Percentiles rank a stretch among this genome's conserved stretches.
Conservation (phyloP, 2,797 vertebrate genomes). For the Decapterus maruadsi region DNA sequence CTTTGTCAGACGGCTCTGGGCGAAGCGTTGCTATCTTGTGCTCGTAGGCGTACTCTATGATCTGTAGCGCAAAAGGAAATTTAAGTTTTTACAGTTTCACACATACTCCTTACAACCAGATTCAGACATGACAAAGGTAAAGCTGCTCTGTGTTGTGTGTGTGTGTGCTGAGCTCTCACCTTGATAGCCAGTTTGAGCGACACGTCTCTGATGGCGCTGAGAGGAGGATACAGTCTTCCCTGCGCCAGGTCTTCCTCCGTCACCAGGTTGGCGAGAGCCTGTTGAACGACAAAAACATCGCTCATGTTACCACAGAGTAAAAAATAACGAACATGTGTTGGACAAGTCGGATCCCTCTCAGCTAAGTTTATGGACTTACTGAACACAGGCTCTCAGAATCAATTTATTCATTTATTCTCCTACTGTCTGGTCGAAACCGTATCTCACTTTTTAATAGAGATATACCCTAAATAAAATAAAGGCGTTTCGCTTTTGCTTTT, state of each 20-base stretch:
- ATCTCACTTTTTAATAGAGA: too few relatives aligned
- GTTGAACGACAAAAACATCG: constrained; percentile 4
- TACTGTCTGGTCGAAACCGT: too few relatives aligned
- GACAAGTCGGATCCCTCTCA: background rate
- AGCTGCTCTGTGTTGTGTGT: background rate
- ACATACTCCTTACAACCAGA: background rate
- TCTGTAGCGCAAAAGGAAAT: constrained; percentile 77
- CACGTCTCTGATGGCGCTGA: constrained; percentile 90
- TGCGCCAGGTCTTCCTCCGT: constrained; percentile 92
- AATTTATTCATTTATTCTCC: too few relatives aligned
- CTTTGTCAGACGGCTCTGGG: constrained; percentile 93
- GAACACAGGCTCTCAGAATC: too few relatives aligned
- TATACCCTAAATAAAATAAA: too few relatives aligned
- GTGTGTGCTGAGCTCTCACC: constrained; percentile 79
- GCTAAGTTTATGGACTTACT: background rate
- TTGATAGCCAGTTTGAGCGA: constrained; percentile 92
- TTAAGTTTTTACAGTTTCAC: background rate
- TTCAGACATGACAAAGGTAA: too few relatives aligned
- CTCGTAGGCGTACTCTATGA: constrained; percentile 91
- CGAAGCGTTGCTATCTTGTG: constrained; percentile 88
- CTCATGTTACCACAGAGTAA: background rate
- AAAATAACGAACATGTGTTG: background rate
- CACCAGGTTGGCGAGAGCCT: constrained; percentile 93
- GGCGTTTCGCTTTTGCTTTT: too few relatives aligned
- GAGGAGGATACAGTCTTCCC: constrained; percentile 95